phyloP scores from a whole-genome alignment of 2,797 vertebrate genomes.

The Liasis olivaceus region DNA sequence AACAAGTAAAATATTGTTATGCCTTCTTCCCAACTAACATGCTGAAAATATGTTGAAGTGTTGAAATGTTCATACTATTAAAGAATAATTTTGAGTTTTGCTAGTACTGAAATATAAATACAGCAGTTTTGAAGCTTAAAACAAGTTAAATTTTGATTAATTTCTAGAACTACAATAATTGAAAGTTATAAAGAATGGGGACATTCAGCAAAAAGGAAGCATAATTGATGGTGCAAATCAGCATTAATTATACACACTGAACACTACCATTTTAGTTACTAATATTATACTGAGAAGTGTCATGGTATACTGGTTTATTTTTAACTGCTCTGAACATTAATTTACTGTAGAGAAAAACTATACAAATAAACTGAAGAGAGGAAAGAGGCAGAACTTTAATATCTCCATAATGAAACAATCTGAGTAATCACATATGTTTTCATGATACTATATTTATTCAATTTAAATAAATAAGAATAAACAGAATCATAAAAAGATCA shows the following conservation, averaged over 20 bases:
- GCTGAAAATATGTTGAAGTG: background rate
- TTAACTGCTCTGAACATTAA: too few species aligned
- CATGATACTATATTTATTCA: background rate
- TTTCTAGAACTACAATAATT: background rate
- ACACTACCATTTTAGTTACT: too few species aligned
- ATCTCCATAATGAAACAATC: too few species aligned
- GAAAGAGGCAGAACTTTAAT: too few species aligned
- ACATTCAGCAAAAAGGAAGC: background rate
- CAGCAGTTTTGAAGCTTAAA: background rate
- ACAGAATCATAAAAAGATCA: background rate
- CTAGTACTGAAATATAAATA: background rate
- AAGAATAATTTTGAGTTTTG: background rate
- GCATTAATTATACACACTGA: background rate
- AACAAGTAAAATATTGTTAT: background rate
- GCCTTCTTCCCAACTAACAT: background rate
- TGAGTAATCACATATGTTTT: background rate
- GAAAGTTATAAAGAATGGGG: background rate
- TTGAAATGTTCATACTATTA: background rate
- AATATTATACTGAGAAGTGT: too few species aligned
- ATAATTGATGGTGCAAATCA: background rate
- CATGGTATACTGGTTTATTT: too few species aligned
- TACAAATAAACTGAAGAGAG: too few species aligned
- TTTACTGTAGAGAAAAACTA: too few species aligned
- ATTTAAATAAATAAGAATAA: background rate
- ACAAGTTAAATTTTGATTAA: background rate